Base-by-base conservation (phyloP, 2,888 invertebrate species). In the Dynastes tityus region DNA sequence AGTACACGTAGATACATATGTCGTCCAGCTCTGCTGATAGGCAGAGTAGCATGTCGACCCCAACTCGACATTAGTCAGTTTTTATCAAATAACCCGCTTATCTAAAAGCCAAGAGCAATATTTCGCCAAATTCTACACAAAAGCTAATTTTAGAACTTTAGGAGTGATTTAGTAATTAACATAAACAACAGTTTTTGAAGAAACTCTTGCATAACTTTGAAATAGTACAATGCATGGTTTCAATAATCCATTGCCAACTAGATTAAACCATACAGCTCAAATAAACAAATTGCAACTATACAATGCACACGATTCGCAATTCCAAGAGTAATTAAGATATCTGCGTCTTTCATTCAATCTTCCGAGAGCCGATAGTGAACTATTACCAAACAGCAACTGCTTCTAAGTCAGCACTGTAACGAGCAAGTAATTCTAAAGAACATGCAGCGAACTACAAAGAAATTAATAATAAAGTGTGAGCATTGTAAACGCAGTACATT, bases 371-470 rank as follows among this genome's bases (percentile, higher is more conserved):
- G 61, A 4, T 22, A 61, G 27, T 61, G 61, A 11, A 11, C 29
- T 11, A 22, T 22, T 61, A 27, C 9, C 11, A 61, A 61, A 11
- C 22, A 29, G 29, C 11, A 61, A 61, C 61, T 61, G 16, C 61
- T 61, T 61, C 27, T 11, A 29, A 61, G 9, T 27, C 22, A 11
- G 11, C 9, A 22, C 22, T 29, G 6, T 22, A 61, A 61, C 29
- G 27, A 11, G 61, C 61, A 27, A 61, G 22, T 61, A 61, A 61
- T 29, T 61, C 61, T 61, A 61, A 5, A 61, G 22, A 61, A 61
- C 61, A 27, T 29, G 61, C 61, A 61, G 61, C 2, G 61, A 61
- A 61, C 61, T 61, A 61, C 61, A 27, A 61, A 29, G 61, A 16
- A 61, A 27, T 22, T 61, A 61, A n/a, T 61, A 61, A 61, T 27